phyloP scores from a whole-genome alignment of 2,797 vertebrate genomes.

The Spizella passerina region DNA sequence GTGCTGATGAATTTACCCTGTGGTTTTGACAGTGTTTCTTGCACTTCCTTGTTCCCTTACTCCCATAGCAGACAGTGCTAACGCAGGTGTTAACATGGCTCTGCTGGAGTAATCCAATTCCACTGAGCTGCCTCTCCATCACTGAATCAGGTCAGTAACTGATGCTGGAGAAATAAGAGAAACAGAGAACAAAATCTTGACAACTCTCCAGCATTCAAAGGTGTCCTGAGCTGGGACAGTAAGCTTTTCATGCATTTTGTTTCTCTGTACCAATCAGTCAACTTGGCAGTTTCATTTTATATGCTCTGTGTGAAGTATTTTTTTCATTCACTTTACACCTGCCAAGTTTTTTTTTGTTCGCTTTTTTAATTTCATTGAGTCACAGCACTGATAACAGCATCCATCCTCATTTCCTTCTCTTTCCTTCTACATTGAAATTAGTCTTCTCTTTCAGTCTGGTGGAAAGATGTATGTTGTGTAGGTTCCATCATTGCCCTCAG shows the following conservation, averaged over 20 bases:
- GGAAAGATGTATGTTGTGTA: neutral
- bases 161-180: neutral
- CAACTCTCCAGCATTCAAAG: neutral
- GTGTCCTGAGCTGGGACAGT: neutral
- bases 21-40: neutral
- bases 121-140: neutral
- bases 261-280: neutral
- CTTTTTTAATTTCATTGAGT: neutral
- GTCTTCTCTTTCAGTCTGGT: neutral
- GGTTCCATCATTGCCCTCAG: neutral
- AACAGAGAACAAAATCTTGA: neutral
- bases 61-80: rapidly evolving
- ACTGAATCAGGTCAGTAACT: neutral
- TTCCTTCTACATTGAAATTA: neutral
- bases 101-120: neutral
- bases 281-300: neutral
- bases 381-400: neutral
- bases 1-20: neutral
- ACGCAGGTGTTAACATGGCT: neutral
- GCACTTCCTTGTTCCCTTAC: neutral
- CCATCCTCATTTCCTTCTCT: neutral
- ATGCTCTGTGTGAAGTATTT: neutral
- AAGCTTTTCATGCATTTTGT: neutral
- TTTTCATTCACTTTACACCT: neutral
- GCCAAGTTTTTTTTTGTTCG: neutral